These are phyloP conservation scores for Pyxicephalus adspersus DNA, from an alignment of 2,113 vertebrate genomes.

Conservation along the genomic window DNA sequence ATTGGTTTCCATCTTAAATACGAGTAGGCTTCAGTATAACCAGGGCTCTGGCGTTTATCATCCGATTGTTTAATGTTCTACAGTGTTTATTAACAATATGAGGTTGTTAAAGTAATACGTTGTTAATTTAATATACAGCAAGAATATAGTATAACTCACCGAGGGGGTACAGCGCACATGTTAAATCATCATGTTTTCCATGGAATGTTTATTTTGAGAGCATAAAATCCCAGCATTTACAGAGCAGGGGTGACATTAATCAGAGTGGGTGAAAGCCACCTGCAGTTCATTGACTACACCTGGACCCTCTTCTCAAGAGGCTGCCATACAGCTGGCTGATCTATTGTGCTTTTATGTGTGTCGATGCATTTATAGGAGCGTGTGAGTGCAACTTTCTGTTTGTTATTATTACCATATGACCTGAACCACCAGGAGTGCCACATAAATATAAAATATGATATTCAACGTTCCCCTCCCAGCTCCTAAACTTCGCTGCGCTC, in stretches of 20 bases:
- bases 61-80: too few relatives aligned
- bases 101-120: too few relatives aligned
- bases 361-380: constrained; percentile 10
- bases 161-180: neutral
- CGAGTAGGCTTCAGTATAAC: too few relatives aligned
- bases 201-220: neutral
- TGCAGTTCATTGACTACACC: constrained; percentile 30
- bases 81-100: too few relatives aligned
- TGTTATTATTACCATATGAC: constrained; percentile 13
- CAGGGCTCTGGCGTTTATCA: too few relatives aligned
- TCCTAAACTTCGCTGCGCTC: neutral
- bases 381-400: neutral
- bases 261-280: neutral
- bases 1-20: too few relatives aligned
- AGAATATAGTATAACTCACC: too few relatives aligned
- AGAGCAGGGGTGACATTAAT: constrained; percentile 1
- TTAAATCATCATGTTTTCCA: constrained; percentile 5
- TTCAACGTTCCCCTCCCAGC: neutral
- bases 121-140: too few relatives aligned
- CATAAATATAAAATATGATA: constrained; percentile 5
- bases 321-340: constrained; percentile 20
- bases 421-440: neutral
- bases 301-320: constrained; percentile 25
- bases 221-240: neutral
- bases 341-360: constrained; percentile 24